Percentiles rank a stretch among this genome's conserved stretches.
Conservation (phyloP, 1,140 invertebrate species). For the Camponotus floridanus region DNA sequence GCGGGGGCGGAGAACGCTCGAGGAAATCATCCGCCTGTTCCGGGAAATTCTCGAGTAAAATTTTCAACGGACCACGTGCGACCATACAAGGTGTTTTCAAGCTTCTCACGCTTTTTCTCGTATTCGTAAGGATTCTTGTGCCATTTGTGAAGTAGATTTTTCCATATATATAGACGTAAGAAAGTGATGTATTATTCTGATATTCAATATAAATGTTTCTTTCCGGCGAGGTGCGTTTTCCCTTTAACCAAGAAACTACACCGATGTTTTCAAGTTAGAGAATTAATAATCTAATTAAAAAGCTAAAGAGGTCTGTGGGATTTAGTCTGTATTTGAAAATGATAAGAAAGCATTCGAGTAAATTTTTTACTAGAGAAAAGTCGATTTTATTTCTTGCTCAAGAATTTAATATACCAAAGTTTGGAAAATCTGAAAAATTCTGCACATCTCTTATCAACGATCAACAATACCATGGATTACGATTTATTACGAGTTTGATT, state of each 20-base stretch:
- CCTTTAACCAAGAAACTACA: background rate
- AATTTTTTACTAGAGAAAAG: background rate
- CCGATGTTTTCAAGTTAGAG: background rate
- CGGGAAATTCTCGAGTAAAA: slow-evolving; percentile 56
- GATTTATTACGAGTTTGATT: background rate
- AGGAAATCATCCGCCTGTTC: slow-evolving; percentile 55
- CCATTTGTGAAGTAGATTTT: slow-evolving; percentile 4
- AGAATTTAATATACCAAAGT: background rate
- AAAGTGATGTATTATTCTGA: slow-evolving; percentile 32
- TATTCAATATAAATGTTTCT: slow-evolving; percentile 8
- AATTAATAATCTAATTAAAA: slow-evolving; percentile 14
- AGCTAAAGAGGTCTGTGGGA: background rate
- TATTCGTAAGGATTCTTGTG: background rate
- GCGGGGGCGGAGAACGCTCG: slow-evolving; percentile 1
- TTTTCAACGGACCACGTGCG: slow-evolving; percentile 25
- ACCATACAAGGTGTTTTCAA: background rate
- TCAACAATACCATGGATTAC: background rate
- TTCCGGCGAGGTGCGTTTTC: background rate
- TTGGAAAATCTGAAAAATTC: background rate
- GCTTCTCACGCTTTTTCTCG: slow-evolving; percentile 18
- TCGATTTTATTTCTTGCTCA: background rate
- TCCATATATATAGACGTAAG: background rate
- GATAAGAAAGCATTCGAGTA: background rate
- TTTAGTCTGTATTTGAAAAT: slow-evolving; percentile 7
- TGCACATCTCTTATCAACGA: background rate